A percentile compares a stretch with the other conserved stretches of the same genome.
Evolutionary conservation across 2,888 invertebrate genomes (phyloP).

Genomic region (Agrypnus murinus): DNA sequence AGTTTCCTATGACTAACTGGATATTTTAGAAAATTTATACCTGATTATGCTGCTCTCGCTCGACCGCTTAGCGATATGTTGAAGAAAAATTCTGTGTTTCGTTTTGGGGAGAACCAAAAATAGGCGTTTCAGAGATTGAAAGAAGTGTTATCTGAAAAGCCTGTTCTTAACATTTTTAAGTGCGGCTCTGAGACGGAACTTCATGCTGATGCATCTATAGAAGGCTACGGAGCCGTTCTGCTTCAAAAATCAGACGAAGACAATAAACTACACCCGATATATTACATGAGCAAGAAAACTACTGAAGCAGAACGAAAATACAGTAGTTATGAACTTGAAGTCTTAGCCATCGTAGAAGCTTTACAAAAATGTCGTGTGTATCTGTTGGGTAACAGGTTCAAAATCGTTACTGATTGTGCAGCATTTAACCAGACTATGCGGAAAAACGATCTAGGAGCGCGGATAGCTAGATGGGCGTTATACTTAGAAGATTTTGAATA

Average conservation of each 20-base stretch:
- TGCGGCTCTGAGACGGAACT: conserved; percentile 39
- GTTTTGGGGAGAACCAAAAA: conserved; percentile 35
- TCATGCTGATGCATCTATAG: conserved; percentile 59
- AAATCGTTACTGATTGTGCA: conserved; percentile 61
- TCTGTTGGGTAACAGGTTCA: conserved; percentile 59
- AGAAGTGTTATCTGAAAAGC: conserved; percentile 42
- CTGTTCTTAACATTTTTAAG: conserved; percentile 51
- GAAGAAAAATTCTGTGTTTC: conserved; percentile 52
- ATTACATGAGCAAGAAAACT: conserved; percentile 62
- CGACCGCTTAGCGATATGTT: conserved; percentile 62
- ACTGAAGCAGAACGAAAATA: too few species aligned
- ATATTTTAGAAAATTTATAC: conserved; percentile 65
- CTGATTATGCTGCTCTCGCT: conserved; percentile 60
- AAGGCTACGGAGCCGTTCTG: conserved; percentile 60
- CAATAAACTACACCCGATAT: conserved; percentile 59
- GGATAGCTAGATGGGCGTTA: conserved; percentile 61
- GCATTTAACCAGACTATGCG: conserved; percentile 58
- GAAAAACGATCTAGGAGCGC: conserved; percentile 60
- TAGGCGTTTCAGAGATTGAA: conserved; percentile 52
- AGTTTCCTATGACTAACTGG: conserved; percentile 64
- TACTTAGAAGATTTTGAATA: conserved; percentile 34
- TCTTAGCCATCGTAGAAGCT: conserved; percentile 58
- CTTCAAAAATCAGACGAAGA: conserved; percentile 55
- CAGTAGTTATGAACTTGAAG: conserved; percentile 64
- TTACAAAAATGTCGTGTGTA: conserved; percentile 60